phyloP scores from a whole-genome alignment of 2,888 invertebrate species.

The Lottia scabra region DNA sequence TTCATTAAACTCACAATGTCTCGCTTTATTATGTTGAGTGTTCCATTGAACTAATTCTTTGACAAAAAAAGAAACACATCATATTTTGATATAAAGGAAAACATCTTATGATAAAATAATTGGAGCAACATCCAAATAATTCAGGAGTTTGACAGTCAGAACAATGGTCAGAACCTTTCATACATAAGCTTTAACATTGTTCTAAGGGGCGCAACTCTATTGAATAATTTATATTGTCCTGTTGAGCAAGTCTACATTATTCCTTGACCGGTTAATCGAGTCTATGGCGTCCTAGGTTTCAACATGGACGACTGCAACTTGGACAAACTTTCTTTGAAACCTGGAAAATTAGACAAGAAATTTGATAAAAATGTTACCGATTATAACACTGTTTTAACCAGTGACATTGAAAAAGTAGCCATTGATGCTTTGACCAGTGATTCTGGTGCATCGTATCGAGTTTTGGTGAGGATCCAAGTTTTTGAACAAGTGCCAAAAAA shows the following conservation, averaged over 20 bases:
- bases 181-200: too few relatives aligned
- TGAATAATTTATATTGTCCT: background rate
- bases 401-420: conserved; percentile 56
- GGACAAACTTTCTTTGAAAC: conserved; percentile 63
- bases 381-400: conserved; percentile 61
- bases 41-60: too few relatives aligned
- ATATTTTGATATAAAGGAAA: too few relatives aligned
- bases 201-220: background rate
- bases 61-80: too few relatives aligned
- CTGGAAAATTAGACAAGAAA: conserved; percentile 61
- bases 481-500: too few relatives aligned
- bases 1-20: too few relatives aligned
- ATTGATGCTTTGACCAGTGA: conserved; percentile 63
- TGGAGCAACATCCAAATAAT: too few relatives aligned
- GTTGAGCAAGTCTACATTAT: background rate
- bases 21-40: too few relatives aligned
- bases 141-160: too few relatives aligned
- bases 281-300: conserved; percentile 61
- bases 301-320: conserved; percentile 68
- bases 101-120: too few relatives aligned
- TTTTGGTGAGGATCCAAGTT: conserved; percentile 48
- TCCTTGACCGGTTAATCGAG: background rate
- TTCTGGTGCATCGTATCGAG: conserved; percentile 62
- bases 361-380: conserved; percentile 60
- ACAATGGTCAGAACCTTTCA: too few relatives aligned